Base-by-base conservation (phyloP, 2,797 vertebrate species). In the Chanos chanos region DNA sequence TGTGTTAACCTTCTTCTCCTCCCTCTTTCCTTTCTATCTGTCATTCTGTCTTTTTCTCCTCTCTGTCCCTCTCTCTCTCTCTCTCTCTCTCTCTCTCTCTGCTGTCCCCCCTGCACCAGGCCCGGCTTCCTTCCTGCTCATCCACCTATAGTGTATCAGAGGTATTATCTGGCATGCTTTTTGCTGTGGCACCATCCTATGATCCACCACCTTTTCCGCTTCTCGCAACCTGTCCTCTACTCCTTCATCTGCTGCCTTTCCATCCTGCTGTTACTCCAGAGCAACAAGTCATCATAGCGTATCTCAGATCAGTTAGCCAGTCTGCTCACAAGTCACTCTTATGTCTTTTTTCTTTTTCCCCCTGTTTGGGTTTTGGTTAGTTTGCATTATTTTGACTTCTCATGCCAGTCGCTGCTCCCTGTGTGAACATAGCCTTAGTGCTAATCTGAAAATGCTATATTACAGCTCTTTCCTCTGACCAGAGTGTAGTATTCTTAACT, bases 111-210 rank as follows among this genome's bases (percentile, higher is more conserved):
- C 89, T 91, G 90, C 89, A 88, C 89, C 87, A 93, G 92, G 89
- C 91, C 89, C 90, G 89, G 84, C 91, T 92, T 87, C 90, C 91
- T 88, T 92, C 91, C 89, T 92, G 91, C 83, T 92, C 90, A 91
- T 92, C 91, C 86, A 92, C 91, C 87, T 93, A 90, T 93, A 93
- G 91, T 93, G 89, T 91, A 87, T 91, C 91, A 81, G 91, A 93
- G 92, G 91, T 93, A 93, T 90, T 91, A 73, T 85, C 88, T 88
- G 89, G 90, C 85, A 89, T 87, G 79, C 19, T 31, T 44, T 25
- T 22, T 9, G 31, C 30, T 18, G n/a, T 48, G 30, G 22, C 43
- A 27, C 39, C 4, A 39, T 10, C 16, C 36, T 13, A 15, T 36
- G 7, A 1, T 34, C 4, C 18, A 37, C 34, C 56, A 24, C 21